phyloP scores from a whole-genome alignment of 2,888 invertebrate species.

The Archips crataeganus region DNA sequence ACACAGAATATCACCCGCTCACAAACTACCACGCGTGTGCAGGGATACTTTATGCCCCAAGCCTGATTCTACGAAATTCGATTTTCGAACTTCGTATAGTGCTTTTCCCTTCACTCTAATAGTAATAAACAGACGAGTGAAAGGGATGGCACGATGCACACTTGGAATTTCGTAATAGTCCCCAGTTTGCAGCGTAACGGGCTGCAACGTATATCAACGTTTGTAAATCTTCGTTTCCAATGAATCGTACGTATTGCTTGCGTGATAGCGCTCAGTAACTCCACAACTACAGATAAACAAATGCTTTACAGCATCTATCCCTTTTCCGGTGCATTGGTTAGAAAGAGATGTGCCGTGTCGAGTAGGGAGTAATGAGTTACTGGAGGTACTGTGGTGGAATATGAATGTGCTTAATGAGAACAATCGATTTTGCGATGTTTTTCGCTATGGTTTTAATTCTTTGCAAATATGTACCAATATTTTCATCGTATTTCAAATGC shows the following conservation, averaged over 20 bases:
- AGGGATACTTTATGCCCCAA: too few relatives aligned
- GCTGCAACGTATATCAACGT: not conserved
- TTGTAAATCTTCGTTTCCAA: not conserved
- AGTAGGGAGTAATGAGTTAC: not conserved
- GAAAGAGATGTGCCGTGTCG: not conserved
- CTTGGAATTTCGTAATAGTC: too few relatives aligned
- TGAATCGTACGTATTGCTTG: not conserved
- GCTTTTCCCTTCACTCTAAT: too few relatives aligned
- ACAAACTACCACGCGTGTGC: not conserved
- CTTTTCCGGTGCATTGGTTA: not conserved
- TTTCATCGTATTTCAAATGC: too few relatives aligned
- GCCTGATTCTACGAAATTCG: not conserved
- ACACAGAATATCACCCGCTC: too few relatives aligned
- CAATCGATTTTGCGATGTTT: constrained; percentile 7
- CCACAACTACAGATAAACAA: not conserved
- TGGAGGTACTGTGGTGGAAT: not conserved
- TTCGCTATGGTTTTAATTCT: not conserved
- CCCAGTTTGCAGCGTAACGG: not conserved
- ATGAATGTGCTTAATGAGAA: not conserved
- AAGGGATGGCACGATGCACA: too few relatives aligned
- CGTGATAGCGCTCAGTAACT: not conserved
- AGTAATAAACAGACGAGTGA: too few relatives aligned
- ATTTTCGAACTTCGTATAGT: too few relatives aligned
- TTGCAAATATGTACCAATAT: too few relatives aligned
- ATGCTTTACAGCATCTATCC: not conserved